A percentile compares a stretch with the other conserved stretches of the same genome.
phyloP scores from a whole-genome alignment of 2,797 vertebrate genomes.

The Valencia hispanica region DNA sequence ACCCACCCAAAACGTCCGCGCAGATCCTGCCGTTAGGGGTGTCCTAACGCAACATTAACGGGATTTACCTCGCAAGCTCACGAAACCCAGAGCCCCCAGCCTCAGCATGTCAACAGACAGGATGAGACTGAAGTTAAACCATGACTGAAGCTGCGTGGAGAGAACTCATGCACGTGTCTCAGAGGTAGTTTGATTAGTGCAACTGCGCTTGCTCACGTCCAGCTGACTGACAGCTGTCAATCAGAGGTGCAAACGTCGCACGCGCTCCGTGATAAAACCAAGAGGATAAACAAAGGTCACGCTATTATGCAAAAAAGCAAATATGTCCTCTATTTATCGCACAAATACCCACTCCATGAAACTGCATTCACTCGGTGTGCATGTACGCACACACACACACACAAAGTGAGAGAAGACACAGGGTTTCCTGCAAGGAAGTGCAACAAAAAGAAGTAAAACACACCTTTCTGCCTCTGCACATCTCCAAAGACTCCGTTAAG shows the following conservation, averaged over 20 bases:
- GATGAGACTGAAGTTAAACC: slow-evolving; percentile 2
- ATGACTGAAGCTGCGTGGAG: slow-evolving; percentile 1
- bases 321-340: not conserved
- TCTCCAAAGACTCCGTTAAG: slow-evolving; percentile 7
- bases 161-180: not conserved
- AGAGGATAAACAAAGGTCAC: not conserved
- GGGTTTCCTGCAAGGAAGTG: slow-evolving; percentile 5
- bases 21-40: not conserved
- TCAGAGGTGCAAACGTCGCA: slow-evolving; percentile 8
- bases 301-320: not conserved
- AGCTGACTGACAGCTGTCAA: slow-evolving; percentile 22
- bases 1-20: slow-evolving; percentile 2
- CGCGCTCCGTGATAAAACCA: not conserved
- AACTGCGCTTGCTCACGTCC: not conserved
- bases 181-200: too few relatives aligned
- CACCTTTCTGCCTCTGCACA: slow-evolving; percentile 31
- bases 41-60: not conserved
- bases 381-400: not conserved
- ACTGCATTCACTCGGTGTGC: not conserved
- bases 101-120: not conserved
- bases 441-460: slow-evolving; percentile 23
- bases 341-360: not conserved
- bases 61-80: not conserved
- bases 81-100: not conserved
- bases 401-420: not conserved